Evolutionary conservation across 2,113 vertebrate species (phyloP), one percentile per base, ranked within the genome.

Genomic region (Cebidichthys violaceus): DNA sequence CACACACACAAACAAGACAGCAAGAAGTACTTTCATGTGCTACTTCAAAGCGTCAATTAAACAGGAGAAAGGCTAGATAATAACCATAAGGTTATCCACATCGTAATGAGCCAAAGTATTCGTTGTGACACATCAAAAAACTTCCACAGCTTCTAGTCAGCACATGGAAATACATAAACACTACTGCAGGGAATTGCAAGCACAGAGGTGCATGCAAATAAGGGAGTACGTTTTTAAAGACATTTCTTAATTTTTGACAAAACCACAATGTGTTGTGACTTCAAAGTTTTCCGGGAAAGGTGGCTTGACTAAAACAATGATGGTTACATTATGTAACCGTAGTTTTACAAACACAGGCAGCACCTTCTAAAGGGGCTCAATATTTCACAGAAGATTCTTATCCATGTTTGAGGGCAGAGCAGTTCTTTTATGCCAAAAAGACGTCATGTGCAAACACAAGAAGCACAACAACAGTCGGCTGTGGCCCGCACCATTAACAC

Each of bases 1-100:
- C 80, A 11, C 60, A 61, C 29, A 50, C 18, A n/a, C 67, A 47
- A 11, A 74, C 27, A 47, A 35, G 43, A 79, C 67, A 72, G 55
- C 71, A 66, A 61, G 6, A 69, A 73, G 20, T 75, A 72, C 90
- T 93, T 93, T 91, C 89, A 92, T 90, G 88, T 92, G 70, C 79
- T 86, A 89, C 92, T 91, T 95, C 93, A 94, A 93, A 94, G 86
- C 88, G 81, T 91, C 77, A 92, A 93, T 92, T 92, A 90, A 92
- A 89, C 73, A 90, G 79, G 39, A 90, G 88, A 91, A 88, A 88
- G 67, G 79, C 75, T 65, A 75, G 87, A 86, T 92, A 86, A 91
- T 90, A 91, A 89, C 81, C 89, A 81, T 88, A 82, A 88, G 89
- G 90, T 92, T 89, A 92, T 89, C 82, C 77, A 70, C 78, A 78